Percentiles rank a stretch among this genome's conserved stretches.
Conservation (phyloP, 2,888 invertebrate genomes). For the Rapana venosa region DNA sequence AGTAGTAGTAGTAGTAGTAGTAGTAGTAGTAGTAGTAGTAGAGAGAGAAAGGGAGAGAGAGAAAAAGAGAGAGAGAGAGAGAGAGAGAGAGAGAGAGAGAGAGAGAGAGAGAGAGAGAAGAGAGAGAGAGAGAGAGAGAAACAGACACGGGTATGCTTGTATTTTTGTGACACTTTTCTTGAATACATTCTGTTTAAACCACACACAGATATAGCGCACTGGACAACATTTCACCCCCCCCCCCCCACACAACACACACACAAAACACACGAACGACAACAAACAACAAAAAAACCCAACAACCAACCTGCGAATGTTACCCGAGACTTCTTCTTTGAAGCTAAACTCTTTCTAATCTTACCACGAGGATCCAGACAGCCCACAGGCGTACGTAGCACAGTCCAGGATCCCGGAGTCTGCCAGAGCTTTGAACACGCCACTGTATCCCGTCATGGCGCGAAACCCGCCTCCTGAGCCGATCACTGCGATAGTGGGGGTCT, state of each 20-base stretch:
- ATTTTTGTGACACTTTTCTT: no score
- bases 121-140: neutral
- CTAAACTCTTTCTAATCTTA: constrained; percentile 50
- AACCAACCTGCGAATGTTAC: no score
- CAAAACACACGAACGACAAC: neutral
- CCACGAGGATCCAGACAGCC: constrained; percentile 80
- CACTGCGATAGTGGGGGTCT: constrained; percentile 79
- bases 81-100: constrained; percentile 19
- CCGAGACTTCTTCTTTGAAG: no score
- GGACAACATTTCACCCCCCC: no score
- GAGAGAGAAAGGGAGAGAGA: constrained; percentile 14
- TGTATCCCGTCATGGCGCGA: constrained; percentile 78
- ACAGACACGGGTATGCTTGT: no score
- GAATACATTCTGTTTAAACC: no score
- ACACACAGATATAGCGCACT: no score
- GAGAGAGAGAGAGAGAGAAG: constrained; percentile 15
- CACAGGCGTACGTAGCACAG: constrained; percentile 77
- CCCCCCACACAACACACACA: no score
- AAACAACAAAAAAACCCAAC: neutral
- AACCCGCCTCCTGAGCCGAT: constrained; percentile 80
- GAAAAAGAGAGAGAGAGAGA: constrained; percentile 16
- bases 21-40: neutral
- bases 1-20: no score
- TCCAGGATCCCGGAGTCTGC: constrained; percentile 77
- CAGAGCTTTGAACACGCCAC: constrained; percentile 78